Evolutionary conservation across 2,113 vertebrate genomes (phyloP), one percentile per base, ranked within the genome.

Genomic region (Propithecus coquereli): DNA sequence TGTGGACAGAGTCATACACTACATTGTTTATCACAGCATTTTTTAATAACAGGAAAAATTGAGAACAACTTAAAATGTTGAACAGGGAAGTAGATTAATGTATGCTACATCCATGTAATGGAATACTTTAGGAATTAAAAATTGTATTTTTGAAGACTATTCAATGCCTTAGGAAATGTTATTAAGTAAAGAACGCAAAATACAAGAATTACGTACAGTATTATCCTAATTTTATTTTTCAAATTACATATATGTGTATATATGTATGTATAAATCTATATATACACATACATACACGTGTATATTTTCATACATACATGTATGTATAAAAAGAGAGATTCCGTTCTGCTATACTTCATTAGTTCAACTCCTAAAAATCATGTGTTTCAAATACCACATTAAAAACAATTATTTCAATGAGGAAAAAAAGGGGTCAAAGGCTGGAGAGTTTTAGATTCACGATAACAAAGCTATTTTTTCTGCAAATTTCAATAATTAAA

Each of bases 171-270:
- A 79, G 43, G 43, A 95, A 90, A 92, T 85, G 74, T 43, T 87
- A 30, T 73, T 83, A 81, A n/a, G 25, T 89, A 59, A 90, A 92
- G 34, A 90, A 92, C 86, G 45, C 22, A 94, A 93, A 96, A 68
- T 87, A 40, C 27, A 94, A 87, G 37, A 81, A 81, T 81, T 27
- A 2, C 54, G n/a, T 82, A 68, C 6, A 63, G 14, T 5, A 59
- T 30, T n/a, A 37, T 45, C 79, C 20, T 87, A 37, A 59, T 80
- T 87, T 80, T 74, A 74, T 76, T 86, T 95, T 92, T 79, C 6
- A 81, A 88, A 66, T 90, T 74, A 63, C 13, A 25, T 74, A 40
- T 91, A 20, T 70, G 7, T 57, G 54, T 57, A 13, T 45, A 8
- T 59, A 4, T 57, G 3, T 57, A 23, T 50, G 17, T 45, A 66